These are phyloP conservation scores for Loriculus beryllinus DNA, from an alignment of 2,797 vertebrate species.

Conservation along the genomic window DNA sequence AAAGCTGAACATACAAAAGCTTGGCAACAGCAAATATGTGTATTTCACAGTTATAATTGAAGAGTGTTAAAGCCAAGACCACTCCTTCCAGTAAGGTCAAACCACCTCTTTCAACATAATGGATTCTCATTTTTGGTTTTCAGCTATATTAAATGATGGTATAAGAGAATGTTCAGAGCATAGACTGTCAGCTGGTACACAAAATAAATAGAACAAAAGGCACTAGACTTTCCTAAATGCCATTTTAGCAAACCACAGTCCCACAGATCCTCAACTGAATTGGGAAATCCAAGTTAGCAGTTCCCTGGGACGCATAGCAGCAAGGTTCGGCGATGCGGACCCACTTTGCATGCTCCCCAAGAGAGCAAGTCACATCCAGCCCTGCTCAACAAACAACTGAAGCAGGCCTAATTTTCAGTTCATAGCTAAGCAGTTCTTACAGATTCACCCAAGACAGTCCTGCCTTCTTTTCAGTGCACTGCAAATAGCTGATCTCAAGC, in stretches of 20 bases:
- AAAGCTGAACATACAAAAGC: neutral
- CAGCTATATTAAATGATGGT: neutral
- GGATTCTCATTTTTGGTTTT: neutral
- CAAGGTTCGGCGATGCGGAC: fast-evolving
- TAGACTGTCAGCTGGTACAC: neutral
- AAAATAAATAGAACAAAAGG: neutral
- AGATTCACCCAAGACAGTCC: neutral
- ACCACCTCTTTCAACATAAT: neutral
- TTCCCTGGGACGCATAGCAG: neutral
- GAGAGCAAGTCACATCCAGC: neutral
- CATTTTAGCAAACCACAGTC: neutral
- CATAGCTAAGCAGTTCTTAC: neutral
- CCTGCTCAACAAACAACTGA: neutral
- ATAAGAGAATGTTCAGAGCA: neutral
- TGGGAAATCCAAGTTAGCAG: neutral
- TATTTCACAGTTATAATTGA: neutral
- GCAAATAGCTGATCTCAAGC: neutral
- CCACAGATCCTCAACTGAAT: neutral
- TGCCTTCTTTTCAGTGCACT: neutral
- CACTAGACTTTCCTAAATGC: neutral
- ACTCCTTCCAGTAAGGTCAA: neutral
- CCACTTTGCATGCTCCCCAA: neutral
- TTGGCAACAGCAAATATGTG: neutral
- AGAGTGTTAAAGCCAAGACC: neutral
- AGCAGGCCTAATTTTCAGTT: neutral